phyloP scores from a whole-genome alignment of 2,113 vertebrate genomes.

The Daphoenositta chrysoptera region DNA sequence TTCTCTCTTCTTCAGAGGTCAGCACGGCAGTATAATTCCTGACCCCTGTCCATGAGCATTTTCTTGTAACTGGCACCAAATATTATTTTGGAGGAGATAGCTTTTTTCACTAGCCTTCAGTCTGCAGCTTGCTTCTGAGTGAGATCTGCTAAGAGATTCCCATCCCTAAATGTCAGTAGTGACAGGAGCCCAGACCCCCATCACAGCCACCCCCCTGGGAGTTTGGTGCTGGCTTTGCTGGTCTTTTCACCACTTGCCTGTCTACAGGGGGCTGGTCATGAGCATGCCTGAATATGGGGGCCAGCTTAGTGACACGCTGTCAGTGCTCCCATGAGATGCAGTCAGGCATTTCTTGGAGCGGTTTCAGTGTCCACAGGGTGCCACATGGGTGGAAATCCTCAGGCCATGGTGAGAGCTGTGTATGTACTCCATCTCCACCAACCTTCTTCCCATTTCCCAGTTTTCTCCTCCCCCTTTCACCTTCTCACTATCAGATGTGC shows the following conservation, averaged over 20 bases:
- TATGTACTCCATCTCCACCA: neutral
- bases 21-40: slow-evolving; percentile 54
- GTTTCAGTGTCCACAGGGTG: neutral
- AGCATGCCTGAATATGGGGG: neutral
- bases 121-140: neutral
- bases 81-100: neutral
- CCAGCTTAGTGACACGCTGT: neutral
- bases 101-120: neutral
- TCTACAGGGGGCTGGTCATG: neutral
- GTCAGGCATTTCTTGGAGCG: neutral
- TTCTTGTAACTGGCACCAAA: slow-evolving; percentile 55
- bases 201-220: fast-evolving
- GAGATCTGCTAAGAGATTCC: neutral
- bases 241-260: neutral
- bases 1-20: slow-evolving; percentile 68
- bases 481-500: neutral
- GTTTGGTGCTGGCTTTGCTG: neutral
- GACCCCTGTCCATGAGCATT: slow-evolving; percentile 58
- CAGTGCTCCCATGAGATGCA: neutral
- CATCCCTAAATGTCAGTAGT: neutral
- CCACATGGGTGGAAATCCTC: neutral
- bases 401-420: fast-evolving
- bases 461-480: neutral
- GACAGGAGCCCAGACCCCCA: neutral
- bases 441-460: neutral